Evolutionary conservation across 2,113 vertebrate genomes (phyloP).

Genomic region (Baryphthengus martii): DNA sequence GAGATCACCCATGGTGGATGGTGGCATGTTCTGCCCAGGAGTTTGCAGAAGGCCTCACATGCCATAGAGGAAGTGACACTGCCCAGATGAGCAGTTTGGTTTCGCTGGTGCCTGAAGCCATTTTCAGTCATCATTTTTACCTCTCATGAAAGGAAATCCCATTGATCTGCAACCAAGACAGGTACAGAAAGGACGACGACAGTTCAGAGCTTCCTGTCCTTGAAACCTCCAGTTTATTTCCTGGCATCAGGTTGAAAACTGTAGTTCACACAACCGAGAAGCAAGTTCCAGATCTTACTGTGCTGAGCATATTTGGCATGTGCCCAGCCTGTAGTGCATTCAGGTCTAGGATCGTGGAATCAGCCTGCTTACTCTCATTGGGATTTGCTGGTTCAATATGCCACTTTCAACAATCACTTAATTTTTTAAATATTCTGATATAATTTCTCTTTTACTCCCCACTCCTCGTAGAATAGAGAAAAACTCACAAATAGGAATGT

Average conservation of each 20-base stretch:
- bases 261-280: background rate
- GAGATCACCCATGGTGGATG: fast-evolving
- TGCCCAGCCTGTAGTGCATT: background rate
- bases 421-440: background rate
- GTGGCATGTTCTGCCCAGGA: background rate
- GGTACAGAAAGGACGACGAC: background rate
- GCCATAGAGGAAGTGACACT: background rate
- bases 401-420: background rate
- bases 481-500: background rate
- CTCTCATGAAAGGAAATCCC: background rate
- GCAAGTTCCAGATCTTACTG: slow-evolving; percentile 13
- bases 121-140: background rate
- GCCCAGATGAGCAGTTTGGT: background rate
- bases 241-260: background rate
- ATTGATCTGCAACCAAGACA: background rate
- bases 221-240: slow-evolving; percentile 10
- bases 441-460: background rate
- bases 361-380: background rate
- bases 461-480: background rate
- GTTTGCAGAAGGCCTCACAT: fast-evolving
- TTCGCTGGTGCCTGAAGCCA: background rate
- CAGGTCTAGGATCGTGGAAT: background rate
- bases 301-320: background rate
- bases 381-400: background rate
- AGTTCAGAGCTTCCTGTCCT: slow-evolving; percentile 12